These are phyloP conservation scores for Tuberolachnus salignus DNA, from an alignment of 2,888 invertebrate species.

Conservation along the genomic window DNA sequence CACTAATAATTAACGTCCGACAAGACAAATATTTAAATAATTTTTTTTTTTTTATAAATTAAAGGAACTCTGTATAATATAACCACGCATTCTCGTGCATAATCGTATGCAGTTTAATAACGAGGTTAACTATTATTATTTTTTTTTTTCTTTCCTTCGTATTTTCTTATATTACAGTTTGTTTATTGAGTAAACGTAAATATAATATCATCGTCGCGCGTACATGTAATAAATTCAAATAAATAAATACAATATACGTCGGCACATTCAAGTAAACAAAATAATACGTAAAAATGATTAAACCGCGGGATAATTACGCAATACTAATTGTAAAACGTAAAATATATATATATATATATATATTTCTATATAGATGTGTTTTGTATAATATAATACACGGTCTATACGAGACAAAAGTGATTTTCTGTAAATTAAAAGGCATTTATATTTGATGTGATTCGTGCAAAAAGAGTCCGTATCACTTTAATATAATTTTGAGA, in stretches of 20 bases:
- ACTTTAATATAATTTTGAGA: no score
- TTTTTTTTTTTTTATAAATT: constrained; percentile 17
- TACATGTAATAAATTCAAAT: not conserved
- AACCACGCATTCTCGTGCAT: no score
- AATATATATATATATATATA: not conserved
- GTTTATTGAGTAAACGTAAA: constrained; percentile 12
- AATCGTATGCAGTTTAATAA: constrained; percentile 14
- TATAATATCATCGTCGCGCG: not conserved
- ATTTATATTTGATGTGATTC: no score
- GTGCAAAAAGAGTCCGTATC: no score
- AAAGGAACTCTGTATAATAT: constrained; percentile 15
- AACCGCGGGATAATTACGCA: no score
- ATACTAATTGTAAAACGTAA: no score
- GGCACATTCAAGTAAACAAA: not conserved
- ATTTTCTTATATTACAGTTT: no score
- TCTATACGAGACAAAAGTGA: no score
- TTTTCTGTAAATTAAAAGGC: no score
- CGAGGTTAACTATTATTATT: constrained; percentile 13
- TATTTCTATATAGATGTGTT: not conserved
- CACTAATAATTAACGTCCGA: not conserved
- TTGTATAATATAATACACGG: no score
- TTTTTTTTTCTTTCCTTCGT: not conserved
- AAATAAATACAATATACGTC: not conserved
- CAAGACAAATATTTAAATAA: no score
- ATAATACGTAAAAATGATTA: not conserved